Evolutionary conservation across 2,888 invertebrate genomes (phyloP).

Genomic region (Drosophila demipolita): DNA sequence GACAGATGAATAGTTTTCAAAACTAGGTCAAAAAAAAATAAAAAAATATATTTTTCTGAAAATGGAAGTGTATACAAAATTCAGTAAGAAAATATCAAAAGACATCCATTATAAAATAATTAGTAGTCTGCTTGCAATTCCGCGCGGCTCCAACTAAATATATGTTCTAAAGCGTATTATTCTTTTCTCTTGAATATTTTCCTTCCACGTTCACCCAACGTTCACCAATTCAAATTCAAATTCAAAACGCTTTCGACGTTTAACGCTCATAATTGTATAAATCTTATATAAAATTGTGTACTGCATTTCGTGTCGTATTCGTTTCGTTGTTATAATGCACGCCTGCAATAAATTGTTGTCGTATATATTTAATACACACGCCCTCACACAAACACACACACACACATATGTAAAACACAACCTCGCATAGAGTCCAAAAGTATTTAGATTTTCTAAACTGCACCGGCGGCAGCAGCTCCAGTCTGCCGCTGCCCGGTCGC

Average conservation of each 20-base stretch:
- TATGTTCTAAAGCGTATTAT: conserved; percentile 55
- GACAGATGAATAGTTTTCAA: background rate
- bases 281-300: conserved; percentile 5
- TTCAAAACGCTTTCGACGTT: conserved; percentile 43
- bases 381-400: background rate
- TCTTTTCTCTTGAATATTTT: conserved; percentile 72
- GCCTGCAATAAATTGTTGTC: conserved; percentile 43
- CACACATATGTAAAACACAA: conserved; percentile 33
- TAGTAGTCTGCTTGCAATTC: conserved; percentile 29
- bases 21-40: background rate
- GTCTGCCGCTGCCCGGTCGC: conserved; percentile 50
- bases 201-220: conserved; percentile 23
- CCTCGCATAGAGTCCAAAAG: conserved; percentile 83
- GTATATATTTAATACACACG: conserved; percentile 47
- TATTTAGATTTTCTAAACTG: conserved; percentile 88
- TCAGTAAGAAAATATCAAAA: background rate
- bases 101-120: conserved; percentile 23
- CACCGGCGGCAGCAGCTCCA: conserved; percentile 78
- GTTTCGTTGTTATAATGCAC: conserved; percentile 59
- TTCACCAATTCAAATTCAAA: conserved; percentile 40
- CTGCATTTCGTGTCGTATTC: conserved; percentile 59
- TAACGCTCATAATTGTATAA: conserved; percentile 59
- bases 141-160: conserved; percentile 4
- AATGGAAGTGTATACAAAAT: conserved; percentile 20
- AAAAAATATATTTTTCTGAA: background rate